Percentiles rank a stretch among this genome's conserved stretches.
phyloP scores from a whole-genome alignment of 2,888 invertebrate species.

The Cheiracanthium punctorium region DNA sequence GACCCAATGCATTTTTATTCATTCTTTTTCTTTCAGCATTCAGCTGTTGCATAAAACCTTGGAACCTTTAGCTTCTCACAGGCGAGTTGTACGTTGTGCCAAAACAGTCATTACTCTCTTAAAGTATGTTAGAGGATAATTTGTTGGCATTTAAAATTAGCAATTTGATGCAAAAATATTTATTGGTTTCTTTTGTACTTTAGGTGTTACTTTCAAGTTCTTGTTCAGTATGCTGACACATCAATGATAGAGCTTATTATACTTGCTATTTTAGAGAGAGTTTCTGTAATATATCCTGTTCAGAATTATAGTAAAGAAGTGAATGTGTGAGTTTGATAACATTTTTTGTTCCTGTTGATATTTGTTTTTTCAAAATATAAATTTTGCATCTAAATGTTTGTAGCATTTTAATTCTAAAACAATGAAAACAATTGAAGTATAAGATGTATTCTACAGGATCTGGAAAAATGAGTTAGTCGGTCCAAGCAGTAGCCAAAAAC shows the following conservation, averaged over 20 bases:
- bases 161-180: background rate
- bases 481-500: too few relatives aligned
- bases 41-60: slow-evolving; percentile 41
- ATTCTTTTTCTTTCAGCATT: slow-evolving; percentile 29
- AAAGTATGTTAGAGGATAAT: slow-evolving; percentile 35
- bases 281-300: slow-evolving; percentile 53
- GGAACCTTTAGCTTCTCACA: slow-evolving; percentile 27
- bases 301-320: slow-evolving; percentile 39
- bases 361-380: too few relatives aligned
- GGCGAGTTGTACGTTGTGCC: slow-evolving; percentile 51
- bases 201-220: slow-evolving; percentile 55
- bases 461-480: too few relatives aligned
- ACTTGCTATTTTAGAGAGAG: slow-evolving; percentile 57
- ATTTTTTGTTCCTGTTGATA: too few relatives aligned
- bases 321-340: slow-evolving; percentile 49
- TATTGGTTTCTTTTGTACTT: background rate
- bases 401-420: too few relatives aligned
- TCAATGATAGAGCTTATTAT: slow-evolving; percentile 39
- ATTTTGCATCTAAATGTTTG: too few relatives aligned
- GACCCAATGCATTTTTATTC: too few relatives aligned
- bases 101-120: slow-evolving; percentile 42
- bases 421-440: too few relatives aligned
- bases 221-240: slow-evolving; percentile 62
- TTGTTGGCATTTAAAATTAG: background rate
- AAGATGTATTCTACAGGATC: too few relatives aligned